Evolutionary conservation across 2,888 invertebrate genomes (phyloP), one percentile per base, ranked within the genome.

Genomic region (Aproaerema taeniolella): DNA sequence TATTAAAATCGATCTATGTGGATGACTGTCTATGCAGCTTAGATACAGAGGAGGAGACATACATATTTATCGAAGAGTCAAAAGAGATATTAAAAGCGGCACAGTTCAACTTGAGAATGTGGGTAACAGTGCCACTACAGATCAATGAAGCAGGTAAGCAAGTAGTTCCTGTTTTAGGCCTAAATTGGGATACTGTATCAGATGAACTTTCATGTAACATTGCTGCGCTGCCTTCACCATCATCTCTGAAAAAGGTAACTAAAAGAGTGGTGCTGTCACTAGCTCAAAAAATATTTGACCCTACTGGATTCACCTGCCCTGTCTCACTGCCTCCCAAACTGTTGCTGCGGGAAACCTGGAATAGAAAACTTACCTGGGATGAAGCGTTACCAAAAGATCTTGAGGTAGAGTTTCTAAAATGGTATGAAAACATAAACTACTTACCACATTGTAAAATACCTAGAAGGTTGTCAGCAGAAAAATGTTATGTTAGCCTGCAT

Each of bases 241-340:
- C 8, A 1, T 2, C 7, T 8, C 1, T 36, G 10, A 2, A 32
- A 10, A 28, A 37, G 1, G 9, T 41, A 2, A 41, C 36, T 6
- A 36, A 36, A 32, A 33, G 43, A 15, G 11, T n/a, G n/a, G 6
- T 40, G 14, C 10, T 39, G 3, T 43, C 43, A n/a, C 1, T 43
- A 12, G 10, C 40, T 3, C 43, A 43, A n/a, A 39, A 16, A 7
- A 15, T 40, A 5, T 43, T 43, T 26, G 43, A 43, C 14, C 43
- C 43, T 1, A 31, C 39, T n/a, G 43, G 43, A 1, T 33, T 20
- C 11, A 36, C 36, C 4, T 17, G 24, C 10, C 38, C 38, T 11
- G 38, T 31, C 1, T 31, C 26, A 16, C 11, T 43, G 8, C 7
- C 24, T 5, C 43, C 43, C n/a, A 39, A 33, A 13, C 3, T 39